A percentile compares a stretch with the other conserved stretches of the same genome.
phyloP scores from a whole-genome alignment of 2,888 invertebrate genomes.

The Leucophenga montana region DNA sequence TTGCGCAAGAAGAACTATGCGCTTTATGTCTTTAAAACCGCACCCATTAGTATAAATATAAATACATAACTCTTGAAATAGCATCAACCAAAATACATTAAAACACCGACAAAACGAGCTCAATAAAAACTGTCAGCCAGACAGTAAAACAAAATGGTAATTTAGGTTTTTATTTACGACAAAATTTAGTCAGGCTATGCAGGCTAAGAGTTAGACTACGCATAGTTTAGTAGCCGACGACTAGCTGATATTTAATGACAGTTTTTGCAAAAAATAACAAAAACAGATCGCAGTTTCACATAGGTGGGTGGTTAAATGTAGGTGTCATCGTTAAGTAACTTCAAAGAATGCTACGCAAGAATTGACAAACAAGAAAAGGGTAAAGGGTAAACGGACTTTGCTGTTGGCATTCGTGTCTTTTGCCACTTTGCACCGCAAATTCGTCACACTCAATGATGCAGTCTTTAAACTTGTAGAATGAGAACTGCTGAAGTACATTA shows the following conservation, averaged over 20 bases:
- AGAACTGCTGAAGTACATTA: neutral
- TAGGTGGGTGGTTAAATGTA: conserved; percentile 26
- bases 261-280: conserved; percentile 12
- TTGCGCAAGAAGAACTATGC: neutral
- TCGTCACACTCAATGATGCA: conserved; percentile 34
- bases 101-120: conserved; percentile 60
- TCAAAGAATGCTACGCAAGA: conserved; percentile 44
- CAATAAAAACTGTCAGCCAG: conserved; percentile 60
- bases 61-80: conserved; percentile 48
- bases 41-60: no score
- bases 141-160: conserved; percentile 65
- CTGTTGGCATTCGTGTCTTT: conserved; percentile 23
- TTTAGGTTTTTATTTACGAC: conserved; percentile 66
- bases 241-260: neutral
- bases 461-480: neutral
- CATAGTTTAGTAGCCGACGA: neutral
- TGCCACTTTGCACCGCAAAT: conserved; percentile 31
- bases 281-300: neutral
- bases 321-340: conserved; percentile 13
- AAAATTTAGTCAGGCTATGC: conserved; percentile 33
- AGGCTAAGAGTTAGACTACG: neutral
- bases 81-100: conserved; percentile 30
- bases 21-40: no score
- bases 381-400: conserved; percentile 1
- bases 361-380: conserved; percentile 36